Base-by-base conservation (phyloP, 2,113 vertebrate genomes). In the Ploceus nigricollis region DNA sequence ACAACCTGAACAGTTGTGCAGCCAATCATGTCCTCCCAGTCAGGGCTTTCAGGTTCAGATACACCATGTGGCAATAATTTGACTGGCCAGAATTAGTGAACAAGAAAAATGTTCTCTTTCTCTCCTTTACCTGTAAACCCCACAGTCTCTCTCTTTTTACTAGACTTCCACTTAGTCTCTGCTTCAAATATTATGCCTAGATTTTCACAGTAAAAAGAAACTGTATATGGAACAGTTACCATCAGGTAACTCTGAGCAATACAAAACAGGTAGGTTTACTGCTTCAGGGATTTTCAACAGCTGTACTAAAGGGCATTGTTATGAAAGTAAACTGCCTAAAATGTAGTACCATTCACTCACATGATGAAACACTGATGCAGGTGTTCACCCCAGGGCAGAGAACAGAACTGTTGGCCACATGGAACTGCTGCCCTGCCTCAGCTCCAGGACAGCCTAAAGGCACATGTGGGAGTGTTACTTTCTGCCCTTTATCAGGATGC, bases 391-490 rank as follows among this genome's bases (percentile, higher is more conserved):
- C 88, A 64, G n/a, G 31, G 9, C 17, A 44, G 66, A 81, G 53
- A 77, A 70, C 10, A 81, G 50, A n/a, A 47, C 18, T 47, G 18
- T 12, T 51, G 20, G 4, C 9, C 22, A 33, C 10, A 22, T 9
- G 22, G 28, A 40, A 44, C 28, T 54, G 56, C 22, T 35, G 21
- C 31, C 35, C 30, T 54, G 2, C 50, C 24, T 65, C 77, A 65
- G 58, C 25, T 54, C 24, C 18, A 22, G 17, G 35, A 48, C 3
- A 64, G 28, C 19, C 30, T 15, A 7, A 10, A 64, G 45, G 22
- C 25, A 53, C 40, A 37, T 1, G 1, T 17, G 8, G 8, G 24
- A 58, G 25, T 0, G 5, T 18, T 19, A 50, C 21, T 66, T 72
- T 54, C 60, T 31, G 25, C 8, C 39, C 11, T 58, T 70, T 28